Conservation (phyloP, 2,797 vertebrate species). For the Squalus acanthias region DNA sequence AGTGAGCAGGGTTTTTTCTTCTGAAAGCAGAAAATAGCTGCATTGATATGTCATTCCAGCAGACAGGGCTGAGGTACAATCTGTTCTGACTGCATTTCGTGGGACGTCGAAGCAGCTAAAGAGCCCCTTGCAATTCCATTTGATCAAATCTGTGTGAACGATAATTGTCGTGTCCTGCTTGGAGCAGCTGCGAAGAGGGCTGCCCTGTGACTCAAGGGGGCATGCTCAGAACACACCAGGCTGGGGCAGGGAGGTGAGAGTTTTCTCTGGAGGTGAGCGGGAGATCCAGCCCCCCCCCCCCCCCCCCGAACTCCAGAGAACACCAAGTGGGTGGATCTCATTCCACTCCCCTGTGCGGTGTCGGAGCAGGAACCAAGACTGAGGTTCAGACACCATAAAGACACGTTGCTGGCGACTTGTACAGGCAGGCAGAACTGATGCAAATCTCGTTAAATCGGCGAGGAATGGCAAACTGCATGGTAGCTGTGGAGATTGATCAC, state of each 20-base stretch:
- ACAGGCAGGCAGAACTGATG: constrained; percentile 20
- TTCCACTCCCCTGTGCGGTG: constrained; percentile 79
- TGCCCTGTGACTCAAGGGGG: constrained; percentile 73
- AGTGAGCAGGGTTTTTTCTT: background rate
- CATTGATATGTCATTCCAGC: constrained; percentile 78
- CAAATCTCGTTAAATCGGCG: background rate
- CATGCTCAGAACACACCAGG: constrained; percentile 53
- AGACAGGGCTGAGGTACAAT: constrained; percentile 60
- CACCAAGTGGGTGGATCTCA: constrained; percentile 74
- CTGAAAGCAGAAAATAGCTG: constrained; percentile 56
- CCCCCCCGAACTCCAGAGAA: constrained; percentile 57
- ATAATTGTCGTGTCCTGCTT: constrained; percentile 84
- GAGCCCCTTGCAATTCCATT: constrained; percentile 54
- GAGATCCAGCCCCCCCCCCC: constrained; percentile 51
- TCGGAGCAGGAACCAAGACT: constrained; percentile 72
- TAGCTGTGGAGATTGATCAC: constrained; percentile 69
- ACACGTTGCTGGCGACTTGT: constrained; percentile 4
- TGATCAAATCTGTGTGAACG: constrained; percentile 93
- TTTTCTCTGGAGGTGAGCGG: constrained; percentile 77
- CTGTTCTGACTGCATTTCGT: constrained; percentile 37
- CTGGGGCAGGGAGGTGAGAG: constrained; percentile 59
- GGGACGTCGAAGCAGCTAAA: background rate
- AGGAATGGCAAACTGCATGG: constrained; percentile 77
- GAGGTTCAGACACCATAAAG: constrained; percentile 62
- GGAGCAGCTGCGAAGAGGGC: constrained; percentile 80